Evolutionary conservation across 2,113 vertebrate genomes (phyloP), one percentile per base, ranked within the genome.

Genomic region (Prietella phreatophila): DNA sequence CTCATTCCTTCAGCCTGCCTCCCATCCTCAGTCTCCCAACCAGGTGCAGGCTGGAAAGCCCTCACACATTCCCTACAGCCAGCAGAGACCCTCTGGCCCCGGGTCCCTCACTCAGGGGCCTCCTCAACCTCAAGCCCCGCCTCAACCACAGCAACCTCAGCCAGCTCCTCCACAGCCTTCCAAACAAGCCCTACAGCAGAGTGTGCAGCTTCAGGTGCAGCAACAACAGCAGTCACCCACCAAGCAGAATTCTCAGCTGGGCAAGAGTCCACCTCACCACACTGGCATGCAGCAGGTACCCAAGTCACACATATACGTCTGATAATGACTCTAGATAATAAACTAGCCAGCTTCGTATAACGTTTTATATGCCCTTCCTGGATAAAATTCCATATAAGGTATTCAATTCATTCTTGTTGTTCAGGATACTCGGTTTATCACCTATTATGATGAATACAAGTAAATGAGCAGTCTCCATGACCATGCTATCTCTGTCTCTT

Each of bases 31-130:
- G 94, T 93, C 96, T 86, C 96, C 96, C 92, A 94, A 93, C 89
- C 96, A 97, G 93, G 96, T 96, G 92, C 96, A 97, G 95, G 93
- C 96, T 88, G 97, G 97, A 91, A 99, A 99, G 93, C 98, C 95
- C 88, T 99, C 97, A 91, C 98, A 99, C 97, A 98, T 98, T 96
- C 98, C 98, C 93, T 99, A 99, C 93, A 99, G 98, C 93, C 98
- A 99, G 96, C 98, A 99, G 94, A 95, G 98, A 93, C 98, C 98
- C 91, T 99, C 98, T 0, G 97, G 96, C 92, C 97, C 96, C 88
- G 97, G 96, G 91, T 96, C 97, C 8, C 93, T 97, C 93, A 97
- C 86, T 95, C 97, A 93, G 95, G 96, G 96, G 87, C 96, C 96
- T 92, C 95, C 96, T 67, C 97, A 96, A 84, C 25, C 82, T 63